Conservation (phyloP, 2,888 invertebrate species). For the Ganaspis brasiliensis region DNA sequence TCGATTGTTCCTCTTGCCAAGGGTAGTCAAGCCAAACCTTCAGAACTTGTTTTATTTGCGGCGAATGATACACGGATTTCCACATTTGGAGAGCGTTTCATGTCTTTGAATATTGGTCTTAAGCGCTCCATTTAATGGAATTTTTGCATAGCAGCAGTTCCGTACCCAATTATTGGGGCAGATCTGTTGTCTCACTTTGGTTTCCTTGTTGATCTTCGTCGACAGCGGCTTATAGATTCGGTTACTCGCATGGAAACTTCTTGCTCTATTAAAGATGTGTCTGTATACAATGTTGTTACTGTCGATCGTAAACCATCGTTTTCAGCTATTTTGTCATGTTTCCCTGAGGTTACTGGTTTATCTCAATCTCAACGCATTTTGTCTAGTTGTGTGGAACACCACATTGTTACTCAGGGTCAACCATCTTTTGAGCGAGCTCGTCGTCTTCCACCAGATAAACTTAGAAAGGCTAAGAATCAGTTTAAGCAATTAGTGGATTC, state of each 20-base stretch:
- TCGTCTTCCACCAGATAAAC: slow-evolving; percentile 71
- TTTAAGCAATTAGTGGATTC: slow-evolving; percentile 71
- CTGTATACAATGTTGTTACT: neutral
- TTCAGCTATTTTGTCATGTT: neutral
- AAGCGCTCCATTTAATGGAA: neutral
- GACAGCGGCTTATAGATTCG: neutral
- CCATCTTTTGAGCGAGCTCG: slow-evolving; percentile 71
- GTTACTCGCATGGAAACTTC: too few relatives aligned
- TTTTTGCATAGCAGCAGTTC: slow-evolving; percentile 17
- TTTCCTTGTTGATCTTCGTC: neutral
- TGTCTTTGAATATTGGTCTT: neutral
- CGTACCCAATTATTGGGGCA: neutral
- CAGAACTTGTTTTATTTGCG: neutral
- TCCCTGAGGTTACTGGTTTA: neutral
- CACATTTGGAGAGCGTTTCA: neutral
- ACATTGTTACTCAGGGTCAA: slow-evolving; percentile 73
- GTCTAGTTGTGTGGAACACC: neutral
- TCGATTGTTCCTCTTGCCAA: neutral
- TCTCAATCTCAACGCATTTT: neutral
- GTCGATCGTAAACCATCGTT: neutral
- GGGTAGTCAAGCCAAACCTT: neutral
- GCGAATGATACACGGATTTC: neutral
- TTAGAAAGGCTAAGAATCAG: slow-evolving; percentile 69
- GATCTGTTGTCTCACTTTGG: neutral
- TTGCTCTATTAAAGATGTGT: neutral